A percentile compares a stretch with the other conserved stretches of the same genome.
Evolutionary conservation across 2,113 vertebrate genomes (phyloP).

Genomic region (Danionella cerebrum): DNA sequence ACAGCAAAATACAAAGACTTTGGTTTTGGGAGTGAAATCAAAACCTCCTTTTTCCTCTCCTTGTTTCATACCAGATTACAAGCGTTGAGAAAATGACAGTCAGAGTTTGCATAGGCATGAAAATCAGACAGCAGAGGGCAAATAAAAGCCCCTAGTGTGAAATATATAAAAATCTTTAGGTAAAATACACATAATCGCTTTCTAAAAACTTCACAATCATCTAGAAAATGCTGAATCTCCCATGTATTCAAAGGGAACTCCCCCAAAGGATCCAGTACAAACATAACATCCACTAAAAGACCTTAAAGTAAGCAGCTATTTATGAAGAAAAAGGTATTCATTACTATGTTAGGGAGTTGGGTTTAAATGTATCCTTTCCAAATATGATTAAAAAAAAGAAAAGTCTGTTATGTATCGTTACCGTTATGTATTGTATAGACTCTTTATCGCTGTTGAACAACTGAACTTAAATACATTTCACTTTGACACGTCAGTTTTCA

Average conservation of each 20-base stretch:
- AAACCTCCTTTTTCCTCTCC: slow-evolving; percentile 27
- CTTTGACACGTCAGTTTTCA: too few relatives aligned
- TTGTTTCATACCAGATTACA: slow-evolving; percentile 31
- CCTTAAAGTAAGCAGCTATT: slow-evolving; percentile 4
- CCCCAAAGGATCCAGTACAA: too few relatives aligned
- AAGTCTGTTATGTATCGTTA: too few relatives aligned
- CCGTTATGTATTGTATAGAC: too few relatives aligned
- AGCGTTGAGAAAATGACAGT: slow-evolving; percentile 39
- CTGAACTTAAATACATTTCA: too few relatives aligned
- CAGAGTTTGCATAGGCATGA: slow-evolving; percentile 60
- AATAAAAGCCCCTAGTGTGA: slow-evolving; percentile 36
- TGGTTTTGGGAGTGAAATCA: slow-evolving; percentile 30
- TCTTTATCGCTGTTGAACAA: too few relatives aligned
- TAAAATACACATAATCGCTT: slow-evolving; percentile 19
- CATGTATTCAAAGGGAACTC: not conserved
- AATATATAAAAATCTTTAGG: slow-evolving; percentile 42
- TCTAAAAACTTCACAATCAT: slow-evolving; percentile 1
- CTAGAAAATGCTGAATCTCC: not conserved
- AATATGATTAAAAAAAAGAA: too few relatives aligned
- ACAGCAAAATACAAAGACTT: slow-evolving; percentile 38
- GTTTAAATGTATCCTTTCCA: not conserved
- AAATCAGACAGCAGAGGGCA: slow-evolving; percentile 14
- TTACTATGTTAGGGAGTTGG: slow-evolving; percentile 31
- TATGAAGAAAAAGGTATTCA: slow-evolving; percentile 32
- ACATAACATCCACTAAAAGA: slow-evolving; percentile 36